phyloP scores from a whole-genome alignment of 1,140 invertebrate species.

The Sarcophaga peregrina region DNA sequence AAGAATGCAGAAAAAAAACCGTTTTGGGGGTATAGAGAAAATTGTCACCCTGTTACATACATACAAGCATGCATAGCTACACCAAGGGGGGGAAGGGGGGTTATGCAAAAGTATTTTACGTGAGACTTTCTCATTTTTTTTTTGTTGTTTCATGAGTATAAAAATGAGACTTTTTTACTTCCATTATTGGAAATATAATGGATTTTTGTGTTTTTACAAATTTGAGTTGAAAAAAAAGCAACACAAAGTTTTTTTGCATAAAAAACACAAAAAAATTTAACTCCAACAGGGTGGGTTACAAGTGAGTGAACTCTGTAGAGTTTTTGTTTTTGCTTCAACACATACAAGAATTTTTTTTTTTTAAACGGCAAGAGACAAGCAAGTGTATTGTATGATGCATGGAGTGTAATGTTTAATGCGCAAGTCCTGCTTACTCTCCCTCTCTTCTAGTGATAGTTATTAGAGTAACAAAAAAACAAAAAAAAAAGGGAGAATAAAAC shows the following conservation, averaged over 20 bases:
- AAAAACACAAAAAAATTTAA: too few relatives aligned
- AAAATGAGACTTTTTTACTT: not conserved
- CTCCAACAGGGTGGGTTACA: slow-evolving; percentile 11
- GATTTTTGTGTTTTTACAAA: slow-evolving; percentile 1
- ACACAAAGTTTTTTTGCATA: not conserved
- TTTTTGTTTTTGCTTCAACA: not conserved
- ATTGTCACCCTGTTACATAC: too few relatives aligned
- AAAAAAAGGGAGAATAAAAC: too few relatives aligned
- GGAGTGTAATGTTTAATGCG: not conserved
- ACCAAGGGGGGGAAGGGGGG: too few relatives aligned
- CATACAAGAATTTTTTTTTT: not conserved
- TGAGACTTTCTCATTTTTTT: too few relatives aligned
- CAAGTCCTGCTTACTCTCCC: not conserved
- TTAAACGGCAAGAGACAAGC: not conserved
- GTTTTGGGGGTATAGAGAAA: not conserved
- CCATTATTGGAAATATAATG: slow-evolving; percentile 32
- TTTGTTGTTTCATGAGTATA: too few relatives aligned
- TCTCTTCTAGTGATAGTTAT: not conserved
- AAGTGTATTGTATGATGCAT: too few relatives aligned
- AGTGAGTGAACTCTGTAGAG: slow-evolving; percentile 29
- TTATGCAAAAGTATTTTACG: too few relatives aligned
- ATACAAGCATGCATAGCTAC: too few relatives aligned
- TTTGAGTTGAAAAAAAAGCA: not conserved
- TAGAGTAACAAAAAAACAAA: not conserved
- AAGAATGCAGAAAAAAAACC: not conserved